These are phyloP conservation scores for Numida meleagris DNA, from an alignment of 2,113 vertebrate genomes.

Conservation along the genomic window DNA sequence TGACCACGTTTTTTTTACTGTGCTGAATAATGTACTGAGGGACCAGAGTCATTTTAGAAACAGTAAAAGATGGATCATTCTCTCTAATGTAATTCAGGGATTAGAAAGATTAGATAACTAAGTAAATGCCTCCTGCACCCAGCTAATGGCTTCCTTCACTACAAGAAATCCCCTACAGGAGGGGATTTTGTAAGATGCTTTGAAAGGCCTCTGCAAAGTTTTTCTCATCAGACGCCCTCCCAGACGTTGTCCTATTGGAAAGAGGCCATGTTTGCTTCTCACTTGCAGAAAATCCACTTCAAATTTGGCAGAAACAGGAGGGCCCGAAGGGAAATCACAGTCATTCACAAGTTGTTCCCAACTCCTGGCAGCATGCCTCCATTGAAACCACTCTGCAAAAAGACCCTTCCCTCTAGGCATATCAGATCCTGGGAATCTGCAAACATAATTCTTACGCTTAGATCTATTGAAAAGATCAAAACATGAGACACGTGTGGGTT, in stretches of 20 bases:
- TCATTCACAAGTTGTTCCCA: constrained; percentile 35
- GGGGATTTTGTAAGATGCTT: not conserved
- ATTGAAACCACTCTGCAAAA: not conserved
- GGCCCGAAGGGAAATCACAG: not conserved
- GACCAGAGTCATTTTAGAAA: not conserved
- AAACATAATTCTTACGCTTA: not conserved
- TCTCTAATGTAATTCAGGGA: not conserved
- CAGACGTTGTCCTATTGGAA: constrained; percentile 31
- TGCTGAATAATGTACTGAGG: not conserved
- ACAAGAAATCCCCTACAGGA: not conserved
- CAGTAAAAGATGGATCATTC: not conserved
- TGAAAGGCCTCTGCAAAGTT: not conserved
- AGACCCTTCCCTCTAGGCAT: not conserved
- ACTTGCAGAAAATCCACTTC: constrained; percentile 44
- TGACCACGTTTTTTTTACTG: not conserved
- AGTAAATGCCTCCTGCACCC: not conserved
- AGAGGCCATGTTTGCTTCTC: constrained; percentile 33
- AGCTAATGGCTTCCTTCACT: not conserved
- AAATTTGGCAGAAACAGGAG: constrained; percentile 15
- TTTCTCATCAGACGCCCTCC: not conserved
- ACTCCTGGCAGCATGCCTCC: constrained; percentile 29
- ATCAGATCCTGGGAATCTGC: not conserved
- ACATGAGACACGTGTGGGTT: not conserved
- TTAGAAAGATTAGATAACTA: not conserved
- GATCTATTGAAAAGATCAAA: not conserved